Conservation (phyloP, 2,797 vertebrate species). For the Protonibea diacanthus region DNA sequence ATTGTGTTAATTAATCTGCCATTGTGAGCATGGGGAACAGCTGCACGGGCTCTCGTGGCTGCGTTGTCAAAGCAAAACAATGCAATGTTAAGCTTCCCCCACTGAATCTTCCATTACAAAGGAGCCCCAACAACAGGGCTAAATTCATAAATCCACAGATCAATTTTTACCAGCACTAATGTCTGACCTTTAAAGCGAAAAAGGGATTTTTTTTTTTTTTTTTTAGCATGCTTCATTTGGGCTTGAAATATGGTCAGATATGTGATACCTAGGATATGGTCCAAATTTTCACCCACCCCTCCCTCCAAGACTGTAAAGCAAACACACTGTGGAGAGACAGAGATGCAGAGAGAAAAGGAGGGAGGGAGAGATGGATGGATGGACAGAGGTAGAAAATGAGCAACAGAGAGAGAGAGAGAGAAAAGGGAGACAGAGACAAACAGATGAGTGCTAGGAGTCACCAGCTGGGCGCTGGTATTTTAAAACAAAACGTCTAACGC, state of each 20-base stretch:
- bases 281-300: conserved; percentile 76
- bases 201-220: conserved; percentile 67
- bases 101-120: conserved; percentile 99
- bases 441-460: conserved; percentile 87
- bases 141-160: conserved; percentile 99
- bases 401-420: conserved; percentile 62
- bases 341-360: conserved; percentile 77
- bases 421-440: conserved; percentile 73
- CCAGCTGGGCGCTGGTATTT: conserved; percentile 87
- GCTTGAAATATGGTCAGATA: conserved; percentile 95
- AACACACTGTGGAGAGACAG: conserved; percentile 87
- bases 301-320: conserved; percentile 89
- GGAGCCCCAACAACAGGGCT: conserved; percentile 94
- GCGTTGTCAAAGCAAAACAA: conserved; percentile 99
- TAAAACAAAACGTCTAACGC: conserved; percentile 88
- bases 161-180: conserved; percentile 97
- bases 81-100: conserved; percentile 97
- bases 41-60: conserved; percentile 97
- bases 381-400: conserved; percentile 67
- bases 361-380: conserved; percentile 66
- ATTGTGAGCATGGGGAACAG: conserved; percentile 99
- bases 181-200: conserved; percentile 96
- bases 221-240: conserved; percentile 92
- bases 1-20: conserved; percentile 99
- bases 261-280: conserved; percentile 90